Evolutionary conservation across 2,888 invertebrate genomes (phyloP).

Genomic region (Acholoe squamosa): DNA sequence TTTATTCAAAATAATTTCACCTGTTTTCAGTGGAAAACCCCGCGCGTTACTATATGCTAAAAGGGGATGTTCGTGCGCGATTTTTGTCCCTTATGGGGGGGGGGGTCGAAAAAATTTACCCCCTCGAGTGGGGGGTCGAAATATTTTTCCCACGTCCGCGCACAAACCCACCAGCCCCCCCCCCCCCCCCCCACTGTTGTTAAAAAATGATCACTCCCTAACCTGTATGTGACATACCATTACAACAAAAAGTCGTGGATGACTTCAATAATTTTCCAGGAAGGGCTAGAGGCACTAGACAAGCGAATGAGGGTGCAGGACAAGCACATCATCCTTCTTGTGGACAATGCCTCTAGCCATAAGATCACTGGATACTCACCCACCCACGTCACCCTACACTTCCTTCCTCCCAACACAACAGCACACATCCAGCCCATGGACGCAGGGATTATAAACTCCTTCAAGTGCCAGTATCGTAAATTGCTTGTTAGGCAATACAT

Average conservation of each 20-base stretch:
- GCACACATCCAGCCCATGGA: slow-evolving; percentile 70
- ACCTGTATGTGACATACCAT: slow-evolving; percentile 62
- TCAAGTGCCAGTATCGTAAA: slow-evolving; percentile 67
- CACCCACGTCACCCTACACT: slow-evolving; percentile 65
- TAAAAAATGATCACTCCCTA: no score
- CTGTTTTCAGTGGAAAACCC: no score
- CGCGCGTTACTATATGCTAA: no score
- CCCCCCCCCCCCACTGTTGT: no score
- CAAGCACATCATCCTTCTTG: slow-evolving; percentile 64
- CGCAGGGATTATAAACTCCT: slow-evolving; percentile 68
- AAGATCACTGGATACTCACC: slow-evolving; percentile 50
- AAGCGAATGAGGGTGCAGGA: slow-evolving; percentile 58
- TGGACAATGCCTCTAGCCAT: slow-evolving; percentile 69
- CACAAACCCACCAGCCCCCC: no score
- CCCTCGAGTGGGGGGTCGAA: no score
- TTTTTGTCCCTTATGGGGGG: no score
- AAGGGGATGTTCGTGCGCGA: no score
- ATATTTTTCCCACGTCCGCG: no score
- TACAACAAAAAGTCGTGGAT: slow-evolving; percentile 71
- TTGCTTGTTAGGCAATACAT: slow-evolving; percentile 63
- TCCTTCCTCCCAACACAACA: slow-evolving; percentile 71
- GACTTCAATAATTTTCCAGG: slow-evolving; percentile 68
- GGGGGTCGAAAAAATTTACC: no score
- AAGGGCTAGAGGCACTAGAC: slow-evolving; percentile 65
- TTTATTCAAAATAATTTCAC: no score